Conservation (phyloP, 2,113 vertebrate genomes). For the Spea multiplicata region DNA sequence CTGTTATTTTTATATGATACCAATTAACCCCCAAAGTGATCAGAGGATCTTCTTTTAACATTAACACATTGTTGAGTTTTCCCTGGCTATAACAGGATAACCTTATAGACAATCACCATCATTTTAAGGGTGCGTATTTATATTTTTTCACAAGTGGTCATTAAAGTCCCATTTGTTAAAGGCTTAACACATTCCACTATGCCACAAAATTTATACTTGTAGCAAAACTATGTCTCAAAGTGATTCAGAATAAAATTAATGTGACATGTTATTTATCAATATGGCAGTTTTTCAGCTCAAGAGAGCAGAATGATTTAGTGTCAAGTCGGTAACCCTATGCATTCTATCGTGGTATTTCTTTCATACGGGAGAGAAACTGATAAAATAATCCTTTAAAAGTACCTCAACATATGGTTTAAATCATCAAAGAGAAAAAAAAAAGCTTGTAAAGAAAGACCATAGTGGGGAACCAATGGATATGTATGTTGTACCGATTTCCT, state of each 20-base stretch:
- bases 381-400: conserved; percentile 67
- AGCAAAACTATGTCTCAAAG: conserved; percentile 61
- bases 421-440: conserved; percentile 62
- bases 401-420: conserved; percentile 68
- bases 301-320: conserved; percentile 61
- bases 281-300: conserved; percentile 55
- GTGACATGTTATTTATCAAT: conserved; percentile 63
- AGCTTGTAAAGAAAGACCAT: conserved; percentile 57
- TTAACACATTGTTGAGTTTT: background rate
- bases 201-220: conserved; percentile 64
- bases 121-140: conserved; percentile 62
- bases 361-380: conserved; percentile 60
- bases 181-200: conserved; percentile 65
- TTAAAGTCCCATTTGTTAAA: conserved; percentile 67
- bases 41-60: conserved; percentile 27
- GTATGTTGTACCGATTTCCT: conserved; percentile 58
- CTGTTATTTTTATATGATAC: conserved; percentile 5
- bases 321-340: conserved; percentile 56
- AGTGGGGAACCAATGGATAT: conserved; percentile 60
- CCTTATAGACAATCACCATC: conserved; percentile 52
- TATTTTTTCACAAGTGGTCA: conserved; percentile 55
- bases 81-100: conserved; percentile 1
- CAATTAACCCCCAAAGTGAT: conserved; percentile 21
- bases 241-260: conserved; percentile 65
- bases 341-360: conserved; percentile 60